phyloP scores from a whole-genome alignment of 2,797 vertebrate genomes.

The Urosaurus nigricauda region DNA sequence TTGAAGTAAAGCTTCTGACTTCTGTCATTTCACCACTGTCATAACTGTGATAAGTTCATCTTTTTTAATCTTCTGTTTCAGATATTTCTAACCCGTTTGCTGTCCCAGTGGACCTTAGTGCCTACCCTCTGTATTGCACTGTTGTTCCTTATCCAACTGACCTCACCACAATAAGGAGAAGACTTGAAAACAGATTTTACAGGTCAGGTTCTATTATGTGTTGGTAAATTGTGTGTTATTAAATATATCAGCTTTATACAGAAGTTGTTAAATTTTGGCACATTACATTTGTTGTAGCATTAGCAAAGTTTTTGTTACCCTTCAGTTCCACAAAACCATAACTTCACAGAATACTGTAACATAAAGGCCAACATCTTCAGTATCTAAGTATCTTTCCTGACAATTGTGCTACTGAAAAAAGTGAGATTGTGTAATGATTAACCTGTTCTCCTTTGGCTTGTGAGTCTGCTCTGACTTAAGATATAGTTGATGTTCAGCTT shows the following conservation, averaged over 20 bases:
- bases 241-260: neutral
- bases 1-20: neutral
- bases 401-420: neutral
- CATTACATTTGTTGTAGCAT: neutral
- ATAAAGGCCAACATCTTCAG: neutral
- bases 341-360: accelerated
- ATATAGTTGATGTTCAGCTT: neutral
- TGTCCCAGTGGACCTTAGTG: conserved; percentile 92
- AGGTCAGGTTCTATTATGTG: conserved; percentile 80
- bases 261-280: accelerated
- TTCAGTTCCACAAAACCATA: neutral
- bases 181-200: conserved; percentile 96
- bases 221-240: neutral
- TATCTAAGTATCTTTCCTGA: neutral
- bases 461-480: neutral
- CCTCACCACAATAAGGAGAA: conserved; percentile 92
- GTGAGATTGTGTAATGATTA: conserved; percentile 11
- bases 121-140: conserved; percentile 97
- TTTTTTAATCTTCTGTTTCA: conserved; percentile 71
- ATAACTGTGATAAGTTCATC: too few species aligned
- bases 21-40: neutral
- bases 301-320: accelerated
- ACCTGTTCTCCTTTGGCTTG: neutral
- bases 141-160: conserved; percentile 96
- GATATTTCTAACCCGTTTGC: conserved; percentile 94